phyloP scores from a whole-genome alignment of 2,797 vertebrate species.

The Psittacula echo region DNA sequence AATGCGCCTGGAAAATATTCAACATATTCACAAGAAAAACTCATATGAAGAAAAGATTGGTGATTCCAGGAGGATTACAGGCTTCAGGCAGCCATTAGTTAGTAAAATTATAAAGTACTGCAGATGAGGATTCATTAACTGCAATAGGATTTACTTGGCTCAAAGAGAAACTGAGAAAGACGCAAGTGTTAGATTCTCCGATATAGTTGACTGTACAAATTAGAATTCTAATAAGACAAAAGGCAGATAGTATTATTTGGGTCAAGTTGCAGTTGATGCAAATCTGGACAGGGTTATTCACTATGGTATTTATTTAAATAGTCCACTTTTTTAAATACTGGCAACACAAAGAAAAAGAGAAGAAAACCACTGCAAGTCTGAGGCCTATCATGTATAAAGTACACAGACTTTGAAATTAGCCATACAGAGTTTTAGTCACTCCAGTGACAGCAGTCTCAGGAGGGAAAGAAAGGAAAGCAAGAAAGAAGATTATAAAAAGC shows the following conservation, averaged over 20 bases:
- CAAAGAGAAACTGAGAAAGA: not conserved
- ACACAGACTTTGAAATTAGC: not conserved
- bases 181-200: not conserved
- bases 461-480: not conserved
- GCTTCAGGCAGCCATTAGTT: not conserved
- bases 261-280: not conserved
- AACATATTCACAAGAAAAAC: not conserved
- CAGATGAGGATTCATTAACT: not conserved
- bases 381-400: not conserved
- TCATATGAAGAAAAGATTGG: not conserved
- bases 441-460: not conserved
- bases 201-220: not conserved
- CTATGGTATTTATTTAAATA: not conserved
- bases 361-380: constrained; percentile 3
- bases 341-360: not conserved
- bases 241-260: not conserved
- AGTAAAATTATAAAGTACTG: not conserved
- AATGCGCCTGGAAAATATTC: not conserved
- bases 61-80: not conserved
- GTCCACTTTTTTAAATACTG: not conserved
- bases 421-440: not conserved
- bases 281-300: not conserved
- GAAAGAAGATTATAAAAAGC: not conserved
- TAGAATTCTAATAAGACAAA: not conserved
- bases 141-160: not conserved